Evolutionary conservation across 2,888 invertebrate species (phyloP).

Genomic region (Steinernema hermaphroditum): DNA sequence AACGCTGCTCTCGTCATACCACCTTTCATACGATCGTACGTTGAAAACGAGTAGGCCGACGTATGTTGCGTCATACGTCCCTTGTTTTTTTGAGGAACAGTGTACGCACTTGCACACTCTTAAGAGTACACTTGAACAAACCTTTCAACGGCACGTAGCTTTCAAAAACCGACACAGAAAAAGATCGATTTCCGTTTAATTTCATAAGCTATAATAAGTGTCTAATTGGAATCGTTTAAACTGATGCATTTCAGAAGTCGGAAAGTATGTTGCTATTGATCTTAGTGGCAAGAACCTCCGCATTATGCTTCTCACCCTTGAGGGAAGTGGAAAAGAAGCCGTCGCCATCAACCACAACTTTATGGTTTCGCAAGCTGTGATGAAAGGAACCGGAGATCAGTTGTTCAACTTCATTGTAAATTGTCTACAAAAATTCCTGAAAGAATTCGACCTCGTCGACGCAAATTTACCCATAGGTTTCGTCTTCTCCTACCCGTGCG

Average conservation of each 20-base stretch:
- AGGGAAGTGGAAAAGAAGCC: slow-evolving; percentile 52
- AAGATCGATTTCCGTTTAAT: too few relatives aligned
- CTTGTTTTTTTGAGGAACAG: too few relatives aligned
- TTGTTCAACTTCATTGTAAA: slow-evolving; percentile 67
- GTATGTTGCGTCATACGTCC: too few relatives aligned
- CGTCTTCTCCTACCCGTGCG: slow-evolving; percentile 66
- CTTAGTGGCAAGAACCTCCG: slow-evolving; percentile 66
- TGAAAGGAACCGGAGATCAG: slow-evolving; percentile 67
- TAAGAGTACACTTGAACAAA: too few relatives aligned
- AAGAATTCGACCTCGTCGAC: slow-evolving; percentile 62
- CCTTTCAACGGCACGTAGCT: too few relatives aligned
- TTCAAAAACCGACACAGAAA: too few relatives aligned
- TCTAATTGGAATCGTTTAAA: too few relatives aligned
- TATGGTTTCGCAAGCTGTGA: slow-evolving; percentile 63
- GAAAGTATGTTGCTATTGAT: slow-evolving; percentile 66
- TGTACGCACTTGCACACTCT: too few relatives aligned
- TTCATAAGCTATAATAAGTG: too few relatives aligned
- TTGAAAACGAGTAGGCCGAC: too few relatives aligned
- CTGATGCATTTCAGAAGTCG: slow-evolving; percentile 61
- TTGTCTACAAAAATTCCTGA: slow-evolving; percentile 63
- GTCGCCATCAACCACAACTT: slow-evolving; percentile 59
- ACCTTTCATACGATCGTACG: too few relatives aligned
- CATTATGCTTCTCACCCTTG: slow-evolving; percentile 62
- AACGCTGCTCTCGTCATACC: too few relatives aligned
- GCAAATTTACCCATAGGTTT: slow-evolving; percentile 66